Evolutionary conservation across 1,140 invertebrate genomes (phyloP), one percentile per base, ranked within the genome.

Genomic region (Zaprionus tsacasi): DNA sequence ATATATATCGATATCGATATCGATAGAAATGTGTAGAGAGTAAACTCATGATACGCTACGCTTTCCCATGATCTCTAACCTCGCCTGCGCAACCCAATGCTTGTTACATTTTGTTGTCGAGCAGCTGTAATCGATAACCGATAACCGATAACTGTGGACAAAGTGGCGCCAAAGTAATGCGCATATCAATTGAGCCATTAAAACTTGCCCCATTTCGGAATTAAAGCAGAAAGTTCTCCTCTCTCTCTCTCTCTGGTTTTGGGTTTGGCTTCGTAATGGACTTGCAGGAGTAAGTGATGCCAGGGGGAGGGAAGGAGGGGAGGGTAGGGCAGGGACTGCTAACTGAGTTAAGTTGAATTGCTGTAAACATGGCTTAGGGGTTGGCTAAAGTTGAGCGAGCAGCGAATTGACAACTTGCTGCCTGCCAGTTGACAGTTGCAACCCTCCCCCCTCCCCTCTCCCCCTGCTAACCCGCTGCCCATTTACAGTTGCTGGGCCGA

Each of bases 401-500:
- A 35, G 56, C 64, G 56, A 59, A 45, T 60, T 68, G 70, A 60
- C 70, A 63, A 70, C 67, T 52, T 61, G 57, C 67, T 69, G 35
- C 15, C 65, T 36, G 55, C n/a, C 17, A 67, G 40, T 48, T 66
- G 38, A n/a, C 64, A 63, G 68, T 54, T 56, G 10, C 35, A 25
- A 2, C 21, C 27, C 13, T 11, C 5, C 27, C 10, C 25, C 27
- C 27, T n/a, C 0, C 21, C 50, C 55, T 8, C 8, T 15, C 6
- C 12, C 6, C 36, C 21, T 21, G 12, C 27, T 33, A 35, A 13
- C 40, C 50, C 40, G 59, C 74, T 67, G 10, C 38, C 57, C 66
- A 57, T 69, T 63, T 59, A 6, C 64, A 40, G 70, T 72, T 59
- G 55, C 66, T 66, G 55, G 25, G 59, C 75, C 78, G 78, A 85